Evolutionary conservation across 1,140 invertebrate genomes (phyloP).

Genomic region (Chrysomallon squamiferum): DNA sequence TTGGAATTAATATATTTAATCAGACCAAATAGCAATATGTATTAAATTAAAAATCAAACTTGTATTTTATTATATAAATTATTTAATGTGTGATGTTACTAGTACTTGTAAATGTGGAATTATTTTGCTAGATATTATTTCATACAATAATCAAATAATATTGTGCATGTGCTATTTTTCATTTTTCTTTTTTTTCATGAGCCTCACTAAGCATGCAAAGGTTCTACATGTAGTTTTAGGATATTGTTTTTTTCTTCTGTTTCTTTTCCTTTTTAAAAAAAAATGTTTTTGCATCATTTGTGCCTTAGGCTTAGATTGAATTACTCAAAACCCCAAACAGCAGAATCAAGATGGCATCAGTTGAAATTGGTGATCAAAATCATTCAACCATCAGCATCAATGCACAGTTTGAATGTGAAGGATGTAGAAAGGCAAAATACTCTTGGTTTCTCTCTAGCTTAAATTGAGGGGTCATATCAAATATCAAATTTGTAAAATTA

Average conservation of each 20-base stretch:
- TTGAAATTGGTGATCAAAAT: conserved; percentile 53
- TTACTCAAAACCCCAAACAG: conserved; percentile 17
- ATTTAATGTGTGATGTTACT: no score
- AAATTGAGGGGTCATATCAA: neutral
- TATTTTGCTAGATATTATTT: no score
- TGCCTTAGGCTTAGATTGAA: conserved; percentile 1
- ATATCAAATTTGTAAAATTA: neutral
- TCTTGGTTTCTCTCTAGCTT: no score
- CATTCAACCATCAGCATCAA: conserved; percentile 34
- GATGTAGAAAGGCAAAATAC: conserved; percentile 45
- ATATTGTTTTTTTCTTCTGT: neutral
- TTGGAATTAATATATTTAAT: no score
- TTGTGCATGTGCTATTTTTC: no score
- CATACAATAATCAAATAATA: no score
- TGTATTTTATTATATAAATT: no score
- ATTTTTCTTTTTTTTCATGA: no score
- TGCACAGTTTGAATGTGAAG: conserved; percentile 14
- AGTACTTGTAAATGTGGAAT: no score
- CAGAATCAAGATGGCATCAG: conserved; percentile 47
- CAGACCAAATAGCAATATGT: no score
- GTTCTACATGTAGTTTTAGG: neutral
- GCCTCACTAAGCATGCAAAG: no score
- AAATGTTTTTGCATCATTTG: neutral
- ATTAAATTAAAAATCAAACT: no score
- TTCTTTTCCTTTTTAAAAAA: neutral